phyloP scores from a whole-genome alignment of 1,140 invertebrate species.

The Drosophila kikkawai region DNA sequence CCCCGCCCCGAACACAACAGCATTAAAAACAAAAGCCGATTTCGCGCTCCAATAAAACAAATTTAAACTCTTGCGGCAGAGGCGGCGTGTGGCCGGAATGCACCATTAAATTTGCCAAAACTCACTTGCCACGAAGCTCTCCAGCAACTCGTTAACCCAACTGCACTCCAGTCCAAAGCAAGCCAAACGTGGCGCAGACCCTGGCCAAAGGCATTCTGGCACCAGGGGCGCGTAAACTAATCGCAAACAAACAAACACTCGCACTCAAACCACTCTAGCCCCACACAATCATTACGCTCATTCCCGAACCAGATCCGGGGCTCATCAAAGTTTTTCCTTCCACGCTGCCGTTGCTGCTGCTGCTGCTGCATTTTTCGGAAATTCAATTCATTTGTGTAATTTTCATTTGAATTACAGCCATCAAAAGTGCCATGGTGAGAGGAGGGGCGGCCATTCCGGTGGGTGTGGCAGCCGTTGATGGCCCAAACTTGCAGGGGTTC shows the following conservation, averaged over 20 bases:
- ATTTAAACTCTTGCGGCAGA: slow-evolving; percentile 46
- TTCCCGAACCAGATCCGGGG: slow-evolving; percentile 41
- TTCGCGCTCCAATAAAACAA: slow-evolving; percentile 74
- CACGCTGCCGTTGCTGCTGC: slow-evolving; percentile 22
- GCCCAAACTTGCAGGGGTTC: slow-evolving; percentile 26
- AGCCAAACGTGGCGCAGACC: slow-evolving; percentile 45
- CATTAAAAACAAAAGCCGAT: slow-evolving; percentile 55
- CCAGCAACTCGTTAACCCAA: slow-evolving; percentile 51
- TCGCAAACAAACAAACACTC: slow-evolving; percentile 65
- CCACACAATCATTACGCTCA: slow-evolving; percentile 45
- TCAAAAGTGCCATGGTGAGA: slow-evolving; percentile 52
- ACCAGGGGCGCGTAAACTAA: slow-evolving; percentile 67
- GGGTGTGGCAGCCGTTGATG: slow-evolving; percentile 53
- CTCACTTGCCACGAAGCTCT: slow-evolving; percentile 61
- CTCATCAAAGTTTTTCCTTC: slow-evolving; percentile 71
- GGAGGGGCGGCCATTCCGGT: slow-evolving; percentile 18
- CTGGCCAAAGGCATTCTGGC: slow-evolving; percentile 42
- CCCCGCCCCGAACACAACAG: slow-evolving; percentile 16
- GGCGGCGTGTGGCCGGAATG: slow-evolving; percentile 55
- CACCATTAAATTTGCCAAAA: slow-evolving; percentile 59
- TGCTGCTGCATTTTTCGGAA: slow-evolving; percentile 66
- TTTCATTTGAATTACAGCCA: slow-evolving; percentile 76
- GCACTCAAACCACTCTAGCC: slow-evolving; percentile 23
- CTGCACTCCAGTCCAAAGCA: slow-evolving; percentile 51
- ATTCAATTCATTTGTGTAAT: slow-evolving; percentile 81